These are phyloP conservation scores for Conopomorpha cramerella DNA, from an alignment of 1,140 invertebrate genomes.

Conservation along the genomic window DNA sequence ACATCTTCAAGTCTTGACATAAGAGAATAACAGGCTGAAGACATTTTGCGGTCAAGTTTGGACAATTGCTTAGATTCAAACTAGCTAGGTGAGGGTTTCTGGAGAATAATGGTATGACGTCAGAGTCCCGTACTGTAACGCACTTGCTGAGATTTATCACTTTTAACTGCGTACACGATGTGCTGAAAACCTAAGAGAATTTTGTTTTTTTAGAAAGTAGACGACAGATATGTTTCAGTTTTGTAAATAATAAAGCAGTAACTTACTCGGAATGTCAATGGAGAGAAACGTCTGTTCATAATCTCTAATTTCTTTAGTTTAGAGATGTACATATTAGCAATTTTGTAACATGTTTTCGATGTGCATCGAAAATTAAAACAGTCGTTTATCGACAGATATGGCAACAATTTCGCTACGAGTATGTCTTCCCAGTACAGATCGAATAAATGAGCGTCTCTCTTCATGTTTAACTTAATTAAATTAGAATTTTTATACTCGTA, in stretches of 20 bases:
- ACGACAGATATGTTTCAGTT: not conserved
- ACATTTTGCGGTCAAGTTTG: constrained; percentile 58
- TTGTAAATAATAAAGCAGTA: not conserved
- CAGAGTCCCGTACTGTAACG: constrained; percentile 43
- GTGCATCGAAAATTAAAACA: constrained; percentile 62
- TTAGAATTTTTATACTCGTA: constrained; percentile 1
- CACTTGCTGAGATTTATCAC: constrained; percentile 58
- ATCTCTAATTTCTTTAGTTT: constrained; percentile 42
- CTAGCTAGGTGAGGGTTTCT: constrained; percentile 47
- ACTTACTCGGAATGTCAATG: constrained; percentile 43
- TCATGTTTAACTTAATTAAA: constrained; percentile 23
- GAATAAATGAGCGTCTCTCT: constrained; percentile 51
- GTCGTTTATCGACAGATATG: constrained; percentile 52
- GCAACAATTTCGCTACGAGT: constrained; percentile 54
- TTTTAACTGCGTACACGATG: constrained; percentile 47
- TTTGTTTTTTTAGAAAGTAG: constrained; percentile 4
- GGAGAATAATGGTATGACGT: constrained; percentile 54
- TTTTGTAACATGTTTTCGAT: constrained; percentile 49
- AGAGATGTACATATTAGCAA: constrained; percentile 48
- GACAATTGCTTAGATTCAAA: constrained; percentile 61
- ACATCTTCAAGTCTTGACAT: constrained; percentile 53
- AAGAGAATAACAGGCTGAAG: constrained; percentile 63
- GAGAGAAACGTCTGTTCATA: constrained; percentile 44
- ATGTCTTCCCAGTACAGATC: constrained; percentile 65
- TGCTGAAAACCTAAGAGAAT: constrained; percentile 50